Conservation (phyloP, 2,797 vertebrate genomes). For the Galago senegalensis region DNA sequence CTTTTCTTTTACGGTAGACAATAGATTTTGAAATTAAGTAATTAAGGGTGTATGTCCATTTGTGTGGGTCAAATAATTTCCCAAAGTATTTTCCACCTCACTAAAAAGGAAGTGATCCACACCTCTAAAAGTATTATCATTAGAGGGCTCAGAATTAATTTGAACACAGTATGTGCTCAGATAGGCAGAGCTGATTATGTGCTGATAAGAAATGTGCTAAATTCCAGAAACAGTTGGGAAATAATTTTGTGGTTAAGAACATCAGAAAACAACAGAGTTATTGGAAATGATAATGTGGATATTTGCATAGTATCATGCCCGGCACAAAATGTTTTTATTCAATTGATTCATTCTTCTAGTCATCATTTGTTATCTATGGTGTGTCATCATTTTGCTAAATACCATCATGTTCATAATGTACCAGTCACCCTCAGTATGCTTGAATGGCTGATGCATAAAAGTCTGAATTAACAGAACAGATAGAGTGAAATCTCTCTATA, state of each 20-base stretch:
- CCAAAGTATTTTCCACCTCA: constrained; percentile 59
- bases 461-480: background rate
- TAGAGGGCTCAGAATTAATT: constrained; percentile 14
- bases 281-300: constrained; percentile 44
- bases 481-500: background rate
- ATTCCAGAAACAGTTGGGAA: constrained; percentile 58
- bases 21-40: constrained; percentile 56
- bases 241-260: background rate
- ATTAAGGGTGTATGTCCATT: constrained; percentile 23
- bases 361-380: background rate
- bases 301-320: constrained; percentile 1
- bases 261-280: constrained; percentile 24
- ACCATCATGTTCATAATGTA: background rate
- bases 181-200: background rate
- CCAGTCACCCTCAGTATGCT: background rate
- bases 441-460: background rate
- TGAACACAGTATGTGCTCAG: background rate
- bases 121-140: constrained; percentile 21
- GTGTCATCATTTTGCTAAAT: background rate
- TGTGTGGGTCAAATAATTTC: constrained; percentile 54
- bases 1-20: constrained; percentile 63
- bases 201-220: constrained; percentile 52
- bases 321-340: constrained; percentile 31
- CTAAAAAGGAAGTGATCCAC: constrained; percentile 54
- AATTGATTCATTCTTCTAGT: background rate